phyloP scores from a whole-genome alignment of 2,113 vertebrate species.

The Thomomys bottae region DNA sequence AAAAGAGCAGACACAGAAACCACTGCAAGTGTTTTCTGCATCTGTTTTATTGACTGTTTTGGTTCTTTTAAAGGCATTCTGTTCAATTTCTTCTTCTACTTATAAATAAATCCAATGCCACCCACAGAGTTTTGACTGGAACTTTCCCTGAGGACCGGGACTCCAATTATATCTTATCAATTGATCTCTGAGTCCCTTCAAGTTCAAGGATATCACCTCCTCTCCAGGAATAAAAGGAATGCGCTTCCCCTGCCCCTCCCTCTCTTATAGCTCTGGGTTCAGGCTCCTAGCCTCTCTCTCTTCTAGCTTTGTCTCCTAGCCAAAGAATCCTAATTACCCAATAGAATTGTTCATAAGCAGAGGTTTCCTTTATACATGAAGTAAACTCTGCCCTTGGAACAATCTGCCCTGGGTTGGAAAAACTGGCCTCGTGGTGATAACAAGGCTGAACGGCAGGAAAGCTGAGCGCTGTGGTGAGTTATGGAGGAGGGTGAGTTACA shows the following conservation, averaged over 20 bases:
- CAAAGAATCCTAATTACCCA: neutral
- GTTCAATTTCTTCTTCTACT: constrained; percentile 15
- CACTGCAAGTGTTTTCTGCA: too few species aligned
- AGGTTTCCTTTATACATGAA: neutral
- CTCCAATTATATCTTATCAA: constrained; percentile 60
- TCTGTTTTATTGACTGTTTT: neutral
- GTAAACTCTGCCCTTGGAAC: neutral
- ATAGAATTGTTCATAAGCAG: neutral
- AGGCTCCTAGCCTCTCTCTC: neutral
- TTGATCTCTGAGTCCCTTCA: constrained; percentile 53
- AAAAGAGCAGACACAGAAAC: neutral
- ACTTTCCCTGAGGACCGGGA: constrained; percentile 42
- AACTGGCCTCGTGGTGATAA: neutral
- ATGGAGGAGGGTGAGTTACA: neutral
- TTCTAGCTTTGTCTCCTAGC: too few species aligned
- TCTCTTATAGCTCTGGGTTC: neutral
- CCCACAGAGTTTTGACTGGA: constrained; percentile 16
- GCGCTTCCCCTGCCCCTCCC: neutral
- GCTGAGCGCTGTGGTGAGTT: neutral
- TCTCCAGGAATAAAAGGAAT: constrained; percentile 23
- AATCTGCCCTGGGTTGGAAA: neutral
- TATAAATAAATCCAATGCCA: constrained; percentile 18
- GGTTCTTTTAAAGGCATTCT: neutral
- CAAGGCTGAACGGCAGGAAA: neutral
- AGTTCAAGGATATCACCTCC: constrained; percentile 58